Evolutionary conservation across 53 echinoderm and acorn worm genomes (phyloP).

Genomic region (Arbacia lixula): DNA sequence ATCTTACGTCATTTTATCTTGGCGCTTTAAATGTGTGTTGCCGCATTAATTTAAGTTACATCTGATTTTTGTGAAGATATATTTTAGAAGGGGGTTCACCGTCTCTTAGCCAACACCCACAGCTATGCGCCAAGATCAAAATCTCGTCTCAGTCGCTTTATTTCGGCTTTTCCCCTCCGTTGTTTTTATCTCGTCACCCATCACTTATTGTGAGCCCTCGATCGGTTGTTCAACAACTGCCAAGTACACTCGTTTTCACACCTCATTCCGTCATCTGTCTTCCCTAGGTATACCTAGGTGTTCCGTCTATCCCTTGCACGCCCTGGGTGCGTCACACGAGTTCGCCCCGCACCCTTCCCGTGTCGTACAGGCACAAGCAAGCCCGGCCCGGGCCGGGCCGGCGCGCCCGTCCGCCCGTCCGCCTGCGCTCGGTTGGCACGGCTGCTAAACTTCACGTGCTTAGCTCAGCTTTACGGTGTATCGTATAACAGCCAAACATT

Average conservation of each 20-base stretch:
- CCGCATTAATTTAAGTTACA: too few species aligned
- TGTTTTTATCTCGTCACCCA: slow-evolving; percentile 35
- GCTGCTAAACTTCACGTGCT: too few species aligned
- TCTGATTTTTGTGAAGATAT: too few species aligned
- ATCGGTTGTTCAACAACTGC: slow-evolving; percentile 56
- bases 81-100: too few species aligned
- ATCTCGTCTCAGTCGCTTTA: not conserved
- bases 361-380: not conserved
- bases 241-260: slow-evolving; percentile 53
- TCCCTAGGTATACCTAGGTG: slow-evolving; percentile 45
- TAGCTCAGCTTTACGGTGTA: too few species aligned
- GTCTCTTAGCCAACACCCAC: too few species aligned
- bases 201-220: slow-evolving; percentile 6
- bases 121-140: slow-evolving; percentile 35
- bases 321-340: not conserved
- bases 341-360: not conserved
- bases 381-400: not conserved
- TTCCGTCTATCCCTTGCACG: too few species aligned
- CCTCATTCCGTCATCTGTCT: slow-evolving; percentile 53
- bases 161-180: not conserved
- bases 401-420: not conserved
- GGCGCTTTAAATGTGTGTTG: too few species aligned
- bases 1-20: too few species aligned
- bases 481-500: too few species aligned
- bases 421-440: too few species aligned